Evolutionary conservation across 2,797 vertebrate species (phyloP), one percentile per base, ranked within the genome.

Genomic region (Chrosomus eos): DNA sequence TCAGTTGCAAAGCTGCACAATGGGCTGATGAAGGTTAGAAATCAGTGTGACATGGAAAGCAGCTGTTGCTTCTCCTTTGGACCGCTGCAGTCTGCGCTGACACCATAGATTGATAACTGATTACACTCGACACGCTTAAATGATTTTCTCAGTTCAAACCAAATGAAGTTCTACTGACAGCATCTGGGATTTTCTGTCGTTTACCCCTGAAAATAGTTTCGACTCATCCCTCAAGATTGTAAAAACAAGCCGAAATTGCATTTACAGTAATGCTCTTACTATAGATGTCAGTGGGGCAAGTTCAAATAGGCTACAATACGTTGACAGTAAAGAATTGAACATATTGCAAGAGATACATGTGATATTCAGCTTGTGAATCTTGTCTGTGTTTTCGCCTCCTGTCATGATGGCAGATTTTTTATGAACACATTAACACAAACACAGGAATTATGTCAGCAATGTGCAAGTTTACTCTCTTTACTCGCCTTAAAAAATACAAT

Each of bases 41-140:
- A 80, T 73, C 36, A 26, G 28, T 78, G 64, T 77, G 66, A 82
- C 67, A n/a, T 18, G 58, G 55, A 83, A 82, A 73, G 43, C 74
- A 83, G 55, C 80, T 73, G 67, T 70, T 62, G 28, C 16, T 58
- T 86, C 51, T 81, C 3, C 26, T 58, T 60, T 55, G 28, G 64
- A 18, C 4, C 8, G 13, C n/a, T 62, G 67, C 18, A 8, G n/a
- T 81, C 80, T 33, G 36, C 18, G 7, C 10, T 23, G 36, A 60
- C 53, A 78, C 43, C 21, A n/a, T 43, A 64, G 75, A 64, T 21
- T 31, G 76, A 79, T 79, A 64, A 45, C 76, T 48, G 76, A 79
- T 66, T 79, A 11, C 40, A 19, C 18, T 43, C n/a, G 16, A 28
- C 40, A 45, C 55, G 4, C 55, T 36, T 64, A 19, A 73, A 73